Conservation (phyloP, 2,888 invertebrate genomes). For the Dexiosoma caninum region DNA sequence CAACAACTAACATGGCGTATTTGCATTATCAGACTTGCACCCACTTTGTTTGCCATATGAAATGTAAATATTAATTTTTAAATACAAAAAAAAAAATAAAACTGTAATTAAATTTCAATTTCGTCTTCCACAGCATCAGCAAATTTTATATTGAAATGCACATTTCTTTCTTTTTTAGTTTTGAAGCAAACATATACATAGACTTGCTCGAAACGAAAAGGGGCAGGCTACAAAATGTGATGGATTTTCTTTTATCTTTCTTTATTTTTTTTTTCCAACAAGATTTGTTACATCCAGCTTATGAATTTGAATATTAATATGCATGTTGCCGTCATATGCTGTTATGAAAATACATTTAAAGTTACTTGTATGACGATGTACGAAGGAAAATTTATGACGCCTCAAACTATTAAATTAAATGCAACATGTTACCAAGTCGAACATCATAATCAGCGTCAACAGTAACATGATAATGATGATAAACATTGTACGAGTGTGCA, state of each 20-base stretch:
- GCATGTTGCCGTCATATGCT: too few species aligned
- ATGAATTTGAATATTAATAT: constrained; percentile 28
- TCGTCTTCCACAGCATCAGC: constrained; percentile 20
- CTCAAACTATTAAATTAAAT: constrained; percentile 47
- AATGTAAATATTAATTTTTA: constrained; percentile 3
- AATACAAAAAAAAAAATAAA: constrained; percentile 29
- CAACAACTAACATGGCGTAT: constrained; percentile 23
- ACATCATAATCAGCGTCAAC: constrained; percentile 25
- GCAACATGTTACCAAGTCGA: constrained; percentile 59
- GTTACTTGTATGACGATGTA: background rate
- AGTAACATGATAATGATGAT: constrained; percentile 10
- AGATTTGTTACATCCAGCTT: background rate
- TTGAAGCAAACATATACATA: background rate
- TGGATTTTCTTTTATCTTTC: too few species aligned
- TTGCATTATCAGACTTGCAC: background rate
- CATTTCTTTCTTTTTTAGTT: background rate
- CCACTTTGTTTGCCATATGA: background rate
- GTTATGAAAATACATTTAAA: background rate
- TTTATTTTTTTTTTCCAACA: too few species aligned
- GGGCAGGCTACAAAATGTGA: constrained; percentile 3
- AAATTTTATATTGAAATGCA: constrained; percentile 2
- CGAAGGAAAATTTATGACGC: constrained; percentile 2
- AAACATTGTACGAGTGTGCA: background rate
- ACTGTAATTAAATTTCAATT: constrained; percentile 60
- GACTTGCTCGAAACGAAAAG: background rate